phyloP scores from a whole-genome alignment of 92 coral and sea anemone genomes.

The Parazoanthus swiftii region DNA sequence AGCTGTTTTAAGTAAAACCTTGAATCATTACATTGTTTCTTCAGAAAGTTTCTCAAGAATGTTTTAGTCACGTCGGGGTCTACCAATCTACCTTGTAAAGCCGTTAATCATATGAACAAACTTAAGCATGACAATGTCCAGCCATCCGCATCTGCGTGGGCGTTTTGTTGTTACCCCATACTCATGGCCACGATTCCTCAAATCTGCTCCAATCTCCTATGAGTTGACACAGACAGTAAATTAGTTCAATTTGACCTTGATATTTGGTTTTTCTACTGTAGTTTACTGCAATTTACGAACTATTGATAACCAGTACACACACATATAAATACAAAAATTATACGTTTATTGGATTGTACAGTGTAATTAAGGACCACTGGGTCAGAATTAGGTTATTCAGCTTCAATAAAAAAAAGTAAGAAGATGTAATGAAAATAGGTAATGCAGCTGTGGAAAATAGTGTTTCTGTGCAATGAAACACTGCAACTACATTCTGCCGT shows the following conservation, averaged over 20 bases:
- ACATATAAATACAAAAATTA: no score
- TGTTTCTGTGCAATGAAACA: neutral
- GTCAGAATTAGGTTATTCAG: neutral
- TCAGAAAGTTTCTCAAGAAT: no score
- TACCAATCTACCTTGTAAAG: conserved; percentile 76
- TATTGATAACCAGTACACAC: neutral
- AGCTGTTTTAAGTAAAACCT: no score
- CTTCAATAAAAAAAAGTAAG: no score
- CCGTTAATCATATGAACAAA: conserved; percentile 94
- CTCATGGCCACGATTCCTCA: conserved; percentile 88
- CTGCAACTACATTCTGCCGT: neutral
- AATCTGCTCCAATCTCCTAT: conserved; percentile 81
- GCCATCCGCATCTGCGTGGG: conserved; percentile 95
- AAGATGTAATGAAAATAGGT: neutral
- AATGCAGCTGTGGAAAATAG: neutral
- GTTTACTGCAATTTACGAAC: neutral
- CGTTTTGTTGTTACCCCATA: conserved; percentile 98
- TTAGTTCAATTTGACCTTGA: neutral
- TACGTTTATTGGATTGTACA: neutral
- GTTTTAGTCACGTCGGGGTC: no score
- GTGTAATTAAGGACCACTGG: neutral
- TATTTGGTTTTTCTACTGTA: neutral
- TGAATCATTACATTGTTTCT: no score
- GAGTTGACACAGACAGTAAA: conserved; percentile 10
- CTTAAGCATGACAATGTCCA: conserved; percentile 85